Evolutionary conservation across 1,140 invertebrate species (phyloP), one percentile per base, ranked within the genome.

Genomic region (Macrobrachium nipponense): DNA sequence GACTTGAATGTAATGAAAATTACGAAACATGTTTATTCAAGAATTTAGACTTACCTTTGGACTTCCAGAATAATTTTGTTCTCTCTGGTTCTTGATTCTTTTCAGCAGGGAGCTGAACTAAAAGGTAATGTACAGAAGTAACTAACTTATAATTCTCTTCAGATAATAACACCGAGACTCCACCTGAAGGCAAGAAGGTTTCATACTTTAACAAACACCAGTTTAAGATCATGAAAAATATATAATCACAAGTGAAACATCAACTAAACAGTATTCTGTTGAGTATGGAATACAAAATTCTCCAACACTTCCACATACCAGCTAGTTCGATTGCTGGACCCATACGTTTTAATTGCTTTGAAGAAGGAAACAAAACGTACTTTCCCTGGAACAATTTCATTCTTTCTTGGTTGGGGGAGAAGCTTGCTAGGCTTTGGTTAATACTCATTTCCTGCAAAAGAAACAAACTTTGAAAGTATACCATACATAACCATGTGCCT

Each of bases 361-460:
- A 23, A n/a, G 81, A 62, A 8, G 58, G 20, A 75, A 82, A 82
- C 20, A 82, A 58, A 61, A 82, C 44, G 14, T 70, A 62, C 12
- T 18, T 15, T n/a, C 81, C 81, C 20, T 59, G 8, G n/a, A 82
- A 75, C 23, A 82, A 18, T 12, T 44, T n/a, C 14, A 27, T 62
- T 14, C 81, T 73, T 18, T 18, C 20, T 17, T 60, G 10, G 18
- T 75, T 43, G n/a, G 81, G 81, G 27, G 14, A 27, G 17, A 82
- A 82, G 60, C 59, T 60, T 15, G 43, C 81, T 17, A 61, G 36
- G 20, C 58, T 36, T 72, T 58, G 60, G 27, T 59, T 75, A 20
- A 82, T 27, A n/a, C 20, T 64, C 36, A 43, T 12, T 51, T 82
- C 81, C 81, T 82, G 72, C 23, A 82, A 82, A 36, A 7, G 6